Base-by-base conservation (phyloP, 2,888 invertebrate species). In the Zaprionus obscuricornis region DNA sequence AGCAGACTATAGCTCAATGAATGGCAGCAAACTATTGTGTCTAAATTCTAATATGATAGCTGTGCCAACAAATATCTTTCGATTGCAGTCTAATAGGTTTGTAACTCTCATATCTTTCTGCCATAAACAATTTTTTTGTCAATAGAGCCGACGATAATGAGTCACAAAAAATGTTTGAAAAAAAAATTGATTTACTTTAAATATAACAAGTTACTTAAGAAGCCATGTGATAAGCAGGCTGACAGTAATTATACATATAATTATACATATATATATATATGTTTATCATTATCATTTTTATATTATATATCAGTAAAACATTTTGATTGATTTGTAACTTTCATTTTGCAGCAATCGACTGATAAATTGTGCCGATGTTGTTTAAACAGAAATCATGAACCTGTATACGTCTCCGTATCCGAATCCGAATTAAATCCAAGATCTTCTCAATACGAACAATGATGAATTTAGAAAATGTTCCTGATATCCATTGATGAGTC, bases 61-160 rank as follows among this genome's bases (percentile, higher is more conserved):
- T n/a, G 93, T 95, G 84, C 95, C 95, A 74, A 91, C 90, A 31
- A 93, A 94, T 73, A 94, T 93, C 11, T 95, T 95, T 88, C 88
- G 91, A 33, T 89, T 91, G 33, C 90, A 92, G 51, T 92, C 92
- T 40, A 87, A 91, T 13, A 92, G 91, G 95, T 95, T 91, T 90
- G 90, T 87, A 14, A 29, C 39, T 58, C 72, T 66, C 60, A 50
- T 72, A 73, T 55, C 46, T n/a, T n/a, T n/a, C n/a, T n/a, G n/a
- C n/a, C n/a, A n/a, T n/a, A n/a, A 6, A 20, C 1, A 16, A n/a
- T n/a, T n/a, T n/a, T 18, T 43, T 20, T 63, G 49, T 57, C 72
- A 22, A 20, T 22, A 26, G 7, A 13, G 36, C 31, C 14, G 13
- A n/a, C 18, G 29, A 16, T 37, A 11, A 34, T 83, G 84, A 73